Percentiles rank a stretch among this genome's conserved stretches.
These are phyloP conservation scores for Drosophila formosana DNA, from an alignment of 2,888 invertebrate species.

Conservation along the genomic window DNA sequence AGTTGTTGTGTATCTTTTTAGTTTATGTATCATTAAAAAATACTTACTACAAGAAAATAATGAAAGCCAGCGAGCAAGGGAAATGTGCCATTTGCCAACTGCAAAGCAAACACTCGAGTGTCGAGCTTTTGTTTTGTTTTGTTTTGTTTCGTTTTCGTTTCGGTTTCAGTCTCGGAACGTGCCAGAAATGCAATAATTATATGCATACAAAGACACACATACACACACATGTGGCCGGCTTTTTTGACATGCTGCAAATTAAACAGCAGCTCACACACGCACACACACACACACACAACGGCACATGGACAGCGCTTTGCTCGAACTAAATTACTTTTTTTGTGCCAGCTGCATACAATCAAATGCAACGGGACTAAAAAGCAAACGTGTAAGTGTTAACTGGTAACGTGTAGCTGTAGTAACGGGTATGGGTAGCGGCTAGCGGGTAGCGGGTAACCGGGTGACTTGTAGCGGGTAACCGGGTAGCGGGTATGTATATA, in stretches of 20 bases:
- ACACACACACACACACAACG: slow-evolving; percentile 16
- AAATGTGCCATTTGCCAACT: slow-evolving; percentile 79
- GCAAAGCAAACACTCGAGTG: slow-evolving; percentile 62
- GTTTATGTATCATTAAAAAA: slow-evolving; percentile 81
- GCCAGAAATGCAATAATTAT: slow-evolving; percentile 80
- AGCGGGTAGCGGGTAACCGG: too few relatives aligned
- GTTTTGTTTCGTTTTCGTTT: slow-evolving; percentile 34
- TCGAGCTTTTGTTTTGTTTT: slow-evolving; percentile 23
- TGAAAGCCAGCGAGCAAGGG: slow-evolving; percentile 59
- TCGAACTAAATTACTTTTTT: slow-evolving; percentile 76
- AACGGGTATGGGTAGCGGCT: slow-evolving; percentile 36
- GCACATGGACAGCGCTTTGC: slow-evolving; percentile 28
- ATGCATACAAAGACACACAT: slow-evolving; percentile 69
- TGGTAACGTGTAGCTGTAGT: slow-evolving; percentile 36
- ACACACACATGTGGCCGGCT: slow-evolving; percentile 49
- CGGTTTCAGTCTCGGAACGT: slow-evolving; percentile 66
- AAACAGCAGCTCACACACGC: slow-evolving; percentile 59
- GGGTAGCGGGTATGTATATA: too few relatives aligned
- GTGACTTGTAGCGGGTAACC: too few relatives aligned
- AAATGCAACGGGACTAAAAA: slow-evolving; percentile 79
- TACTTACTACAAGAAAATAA: slow-evolving; percentile 68
- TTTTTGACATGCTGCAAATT: slow-evolving; percentile 81
- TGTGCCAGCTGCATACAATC: slow-evolving; percentile 74
- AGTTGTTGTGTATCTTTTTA: slow-evolving; percentile 74
- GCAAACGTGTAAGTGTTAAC: slow-evolving; percentile 65